Base-by-base conservation (phyloP, 2,888 invertebrate species). In the Myathropa florea region DNA sequence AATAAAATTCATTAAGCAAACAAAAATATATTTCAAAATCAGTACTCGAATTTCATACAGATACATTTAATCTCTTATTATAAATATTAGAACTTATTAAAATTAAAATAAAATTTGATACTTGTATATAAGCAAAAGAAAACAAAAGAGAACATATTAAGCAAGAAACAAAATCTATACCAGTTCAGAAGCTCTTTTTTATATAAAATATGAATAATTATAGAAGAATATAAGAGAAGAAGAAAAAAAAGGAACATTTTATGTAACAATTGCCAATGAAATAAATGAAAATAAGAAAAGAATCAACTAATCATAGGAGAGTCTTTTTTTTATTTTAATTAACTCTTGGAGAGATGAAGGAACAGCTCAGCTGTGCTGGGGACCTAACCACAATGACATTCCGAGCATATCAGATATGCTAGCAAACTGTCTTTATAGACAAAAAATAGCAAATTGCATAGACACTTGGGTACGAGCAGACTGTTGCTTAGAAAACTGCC, bases 211-310 rank as follows among this genome's bases (percentile, higher is more conserved):
- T 53, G 64, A 65, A 64, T 53, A 64, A 23, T 30, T 46, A 82
- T 46, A 65, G 26, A 57, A 59, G 57, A 36, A 36, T 24, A 55
- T 60, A 72, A 39, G 24, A 71, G n/a, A 65, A 83, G 33, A 59
- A 63, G 33, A 77, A 77, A 82, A 76, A 2, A 68, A 75, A 46
- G 55, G 60, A 3, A 76, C 70, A 80, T 76, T 84, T 60, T 76
- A 76, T 81, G 81, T 80, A 81, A 84, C 75, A 76, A 71, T 84
- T 80, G 84, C 84, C 84, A 84, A 84, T 84, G 81, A 84, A 78
- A 67, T 21, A 72, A 76, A 82, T 79, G 64, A n/a, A 30, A 79
- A 76, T 14, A 63, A 63, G 30, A 63, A 28, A 23, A 80, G n/a
- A 39, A 39, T 46, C 46, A 18, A 46, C 46, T 46, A 46, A 18